These are phyloP conservation scores for Rhagoletis pomonella DNA, from an alignment of 1,140 invertebrate genomes.

Conservation along the genomic window DNA sequence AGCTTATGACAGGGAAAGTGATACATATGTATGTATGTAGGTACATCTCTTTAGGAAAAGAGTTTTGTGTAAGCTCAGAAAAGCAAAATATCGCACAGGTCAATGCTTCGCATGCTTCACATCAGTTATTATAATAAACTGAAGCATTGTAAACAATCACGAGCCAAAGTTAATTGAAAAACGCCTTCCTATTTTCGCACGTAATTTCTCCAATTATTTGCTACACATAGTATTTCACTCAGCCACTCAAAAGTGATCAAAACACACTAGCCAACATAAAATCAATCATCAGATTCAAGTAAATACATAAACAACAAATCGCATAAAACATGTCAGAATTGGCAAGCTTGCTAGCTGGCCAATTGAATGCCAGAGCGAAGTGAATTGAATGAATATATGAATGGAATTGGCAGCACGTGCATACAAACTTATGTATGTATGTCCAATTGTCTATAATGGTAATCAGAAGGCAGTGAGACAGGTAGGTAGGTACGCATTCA, in stretches of 20 bases:
- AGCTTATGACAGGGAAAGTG: too few species aligned
- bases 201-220: background rate
- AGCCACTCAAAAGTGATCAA: background rate
- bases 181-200: background rate
- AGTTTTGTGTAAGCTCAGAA: background rate
- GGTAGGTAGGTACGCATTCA: constrained; percentile 4
- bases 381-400: constrained; percentile 1
- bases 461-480: constrained; percentile 11
- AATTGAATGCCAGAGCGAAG: background rate
- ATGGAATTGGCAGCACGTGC: background rate
- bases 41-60: too few species aligned
- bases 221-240: background rate
- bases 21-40: too few species aligned
- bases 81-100: background rate
- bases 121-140: too few species aligned
- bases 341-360: background rate
- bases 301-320: background rate
- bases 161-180: background rate
- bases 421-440: background rate
- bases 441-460: background rate
- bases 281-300: constrained; percentile 11
- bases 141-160: background rate
- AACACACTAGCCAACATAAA: constrained; percentile 9
- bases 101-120: background rate
- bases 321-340: background rate